These are phyloP conservation scores for Macrotrachela quadricornifera DNA, from an alignment of 1,140 invertebrate genomes.

Conservation along the genomic window DNA sequence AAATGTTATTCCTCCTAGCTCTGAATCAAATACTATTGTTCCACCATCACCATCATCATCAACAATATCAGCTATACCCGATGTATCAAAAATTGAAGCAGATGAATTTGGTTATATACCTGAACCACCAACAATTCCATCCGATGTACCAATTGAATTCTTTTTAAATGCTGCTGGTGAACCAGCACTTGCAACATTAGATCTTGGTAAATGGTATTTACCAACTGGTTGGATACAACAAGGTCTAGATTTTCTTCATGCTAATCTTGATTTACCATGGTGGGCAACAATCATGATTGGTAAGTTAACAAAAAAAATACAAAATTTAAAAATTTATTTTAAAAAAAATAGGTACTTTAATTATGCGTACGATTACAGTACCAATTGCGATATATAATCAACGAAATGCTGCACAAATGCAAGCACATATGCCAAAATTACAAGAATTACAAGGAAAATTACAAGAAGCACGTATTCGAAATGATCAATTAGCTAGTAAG, in stretches of 20 bases:
- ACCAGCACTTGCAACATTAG: neutral
- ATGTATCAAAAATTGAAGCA: too few relatives aligned
- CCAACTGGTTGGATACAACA: conserved; percentile 8
- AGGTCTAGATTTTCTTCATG: conserved; percentile 2
- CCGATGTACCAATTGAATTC: neutral
- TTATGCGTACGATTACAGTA: neutral
- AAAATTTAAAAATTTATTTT: too few relatives aligned
- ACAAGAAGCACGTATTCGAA: conserved; percentile 2
- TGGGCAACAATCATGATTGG: neutral
- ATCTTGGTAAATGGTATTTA: neutral
- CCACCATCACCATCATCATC: too few relatives aligned
- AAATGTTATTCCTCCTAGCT: too few relatives aligned
- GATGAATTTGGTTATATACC: conserved; percentile 1
- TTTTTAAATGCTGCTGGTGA: conserved; percentile 5
- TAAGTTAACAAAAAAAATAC: too few relatives aligned
- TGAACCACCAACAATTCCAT: neutral
- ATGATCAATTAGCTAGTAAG: neutral
- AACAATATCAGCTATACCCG: too few relatives aligned
- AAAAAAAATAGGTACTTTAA: neutral
- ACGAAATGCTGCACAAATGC: conserved; percentile 5
- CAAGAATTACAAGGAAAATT: conserved; percentile 3
- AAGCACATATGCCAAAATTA: conserved; percentile 5
- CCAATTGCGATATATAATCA: conserved; percentile 5
- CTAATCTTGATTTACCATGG: conserved; percentile 2
- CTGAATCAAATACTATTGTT: too few relatives aligned